A percentile compares a stretch with the other conserved stretches of the same genome.
Conservation (phyloP, 1,140 invertebrate species). For the Ylistrum balloti region DNA sequence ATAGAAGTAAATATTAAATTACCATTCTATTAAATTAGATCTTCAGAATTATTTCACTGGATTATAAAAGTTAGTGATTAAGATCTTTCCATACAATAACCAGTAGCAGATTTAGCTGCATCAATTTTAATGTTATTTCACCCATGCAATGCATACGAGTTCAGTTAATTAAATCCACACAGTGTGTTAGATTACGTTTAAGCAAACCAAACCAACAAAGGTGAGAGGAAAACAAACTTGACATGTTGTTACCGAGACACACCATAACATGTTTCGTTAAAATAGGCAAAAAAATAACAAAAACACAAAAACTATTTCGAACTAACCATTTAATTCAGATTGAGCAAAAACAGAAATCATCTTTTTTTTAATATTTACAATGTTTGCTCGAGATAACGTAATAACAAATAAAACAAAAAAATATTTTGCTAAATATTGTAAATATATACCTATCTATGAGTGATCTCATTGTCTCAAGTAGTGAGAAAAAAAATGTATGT, state of each 20-base stretch:
- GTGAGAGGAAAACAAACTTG: background rate
- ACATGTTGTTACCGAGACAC: background rate
- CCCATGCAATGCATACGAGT: too few relatives aligned
- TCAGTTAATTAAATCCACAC: too few relatives aligned
- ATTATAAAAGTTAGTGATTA: too few relatives aligned
- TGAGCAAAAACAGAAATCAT: background rate
- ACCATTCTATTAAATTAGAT: too few relatives aligned
- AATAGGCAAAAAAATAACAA: background rate
- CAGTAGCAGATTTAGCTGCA: too few relatives aligned
- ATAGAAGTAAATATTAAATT: too few relatives aligned
- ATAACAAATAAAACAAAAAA: background rate
- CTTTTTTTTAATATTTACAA: background rate
- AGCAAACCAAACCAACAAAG: background rate
- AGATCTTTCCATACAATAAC: too few relatives aligned
- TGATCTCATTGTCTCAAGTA: background rate
- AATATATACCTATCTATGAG: background rate
- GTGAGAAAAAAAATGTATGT: background rate
- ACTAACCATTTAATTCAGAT: slow-evolving; percentile 16
- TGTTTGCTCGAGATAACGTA: background rate
- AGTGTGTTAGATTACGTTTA: too few relatives aligned
- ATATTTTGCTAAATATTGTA: background rate
- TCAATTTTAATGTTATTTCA: background rate
- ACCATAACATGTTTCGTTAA: background rate
- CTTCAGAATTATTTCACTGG: too few relatives aligned
- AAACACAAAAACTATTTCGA: background rate